Evolutionary conservation across 1,140 invertebrate genomes (phyloP).

Genomic region (Drosophila persimilis): DNA sequence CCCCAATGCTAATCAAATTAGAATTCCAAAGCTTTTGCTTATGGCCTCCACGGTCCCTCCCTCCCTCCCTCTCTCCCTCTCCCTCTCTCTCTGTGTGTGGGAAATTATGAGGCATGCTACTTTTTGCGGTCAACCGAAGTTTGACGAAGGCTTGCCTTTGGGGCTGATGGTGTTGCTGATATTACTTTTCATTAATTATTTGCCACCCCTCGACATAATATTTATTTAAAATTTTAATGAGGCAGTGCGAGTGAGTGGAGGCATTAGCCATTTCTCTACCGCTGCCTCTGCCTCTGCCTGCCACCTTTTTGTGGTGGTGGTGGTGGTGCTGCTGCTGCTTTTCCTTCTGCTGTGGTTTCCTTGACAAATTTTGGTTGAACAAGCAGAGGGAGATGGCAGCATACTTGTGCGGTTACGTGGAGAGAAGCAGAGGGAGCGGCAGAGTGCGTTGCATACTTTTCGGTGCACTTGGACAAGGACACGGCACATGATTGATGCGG

Average conservation of each 20-base stretch:
- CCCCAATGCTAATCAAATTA: constrained; percentile 45
- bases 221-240: constrained; percentile 56
- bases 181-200: constrained; percentile 53
- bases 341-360: constrained; percentile 30
- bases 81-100: background rate
- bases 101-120: constrained; percentile 39
- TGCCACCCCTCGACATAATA: constrained; percentile 43
- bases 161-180: constrained; percentile 38
- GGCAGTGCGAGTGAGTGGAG: constrained; percentile 34
- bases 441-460: constrained; percentile 36
- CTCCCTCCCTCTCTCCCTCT: too few relatives aligned
- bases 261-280: background rate
- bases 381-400: constrained; percentile 8
- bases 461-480: constrained; percentile 36
- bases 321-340: background rate
- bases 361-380: constrained; percentile 35
- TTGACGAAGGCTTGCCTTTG: constrained; percentile 40
- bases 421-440: background rate
- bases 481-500: constrained; percentile 44
- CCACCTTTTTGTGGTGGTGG: too few relatives aligned
- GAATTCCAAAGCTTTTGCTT: constrained; percentile 28
- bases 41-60: background rate
- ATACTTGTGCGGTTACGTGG: constrained; percentile 35
- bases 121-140: constrained; percentile 47
- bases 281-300: background rate